A percentile compares a stretch with the other conserved stretches of the same genome.
Evolutionary conservation across 1,140 invertebrate genomes (phyloP).

Genomic region (Hyposmocoma kahamanoa): DNA sequence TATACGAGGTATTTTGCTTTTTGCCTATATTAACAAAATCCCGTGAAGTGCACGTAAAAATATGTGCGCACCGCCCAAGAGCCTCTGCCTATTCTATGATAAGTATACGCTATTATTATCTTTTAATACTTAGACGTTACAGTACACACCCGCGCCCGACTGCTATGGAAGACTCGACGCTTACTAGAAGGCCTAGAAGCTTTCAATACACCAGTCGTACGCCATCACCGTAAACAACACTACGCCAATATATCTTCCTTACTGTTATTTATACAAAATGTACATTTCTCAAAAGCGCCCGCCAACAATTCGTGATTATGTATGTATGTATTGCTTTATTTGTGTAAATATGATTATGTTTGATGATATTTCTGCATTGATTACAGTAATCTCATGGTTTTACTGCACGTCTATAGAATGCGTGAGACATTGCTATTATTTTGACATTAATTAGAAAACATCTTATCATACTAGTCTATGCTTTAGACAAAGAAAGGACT

Average conservation of each 20-base stretch:
- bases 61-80: slow-evolving; percentile 27
- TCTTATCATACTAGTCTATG: no score
- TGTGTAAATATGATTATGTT: slow-evolving; percentile 22
- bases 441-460: no score
- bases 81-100: slow-evolving; percentile 53
- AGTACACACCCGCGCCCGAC: slow-evolving; percentile 60
- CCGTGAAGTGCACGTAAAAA: slow-evolving; percentile 39
- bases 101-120: slow-evolving; percentile 71
- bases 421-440: no score
- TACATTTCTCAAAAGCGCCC: slow-evolving; percentile 63
- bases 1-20: slow-evolving; percentile 70
- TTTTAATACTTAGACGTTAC: slow-evolving; percentile 68
- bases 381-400: slow-evolving; percentile 27
- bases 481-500: no score
- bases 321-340: slow-evolving; percentile 32
- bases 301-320: slow-evolving; percentile 42
- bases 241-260: slow-evolving; percentile 55
- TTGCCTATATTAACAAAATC: slow-evolving; percentile 61
- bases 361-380: slow-evolving; percentile 18
- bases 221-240: slow-evolving; percentile 49
- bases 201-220: slow-evolving; percentile 62
- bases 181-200: slow-evolving; percentile 49
- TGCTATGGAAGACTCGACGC: slow-evolving; percentile 71
- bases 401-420: no score
- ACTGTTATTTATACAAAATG: slow-evolving; percentile 69